These are phyloP conservation scores for Phylloscopus collybita DNA, from an alignment of 2,797 vertebrate species.

Conservation along the genomic window DNA sequence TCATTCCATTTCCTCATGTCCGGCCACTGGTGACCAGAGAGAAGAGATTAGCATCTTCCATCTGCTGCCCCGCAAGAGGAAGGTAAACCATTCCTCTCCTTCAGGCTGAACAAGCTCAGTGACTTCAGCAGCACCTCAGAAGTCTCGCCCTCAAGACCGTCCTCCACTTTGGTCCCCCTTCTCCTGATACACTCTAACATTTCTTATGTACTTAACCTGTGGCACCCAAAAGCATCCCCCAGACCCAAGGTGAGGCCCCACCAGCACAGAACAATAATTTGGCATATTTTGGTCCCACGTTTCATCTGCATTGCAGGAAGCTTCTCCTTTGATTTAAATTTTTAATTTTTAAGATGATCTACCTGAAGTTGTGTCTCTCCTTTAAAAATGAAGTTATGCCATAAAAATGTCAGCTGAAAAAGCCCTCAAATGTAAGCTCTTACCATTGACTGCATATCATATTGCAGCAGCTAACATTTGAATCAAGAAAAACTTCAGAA, in stretches of 20 bases:
- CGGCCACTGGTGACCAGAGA: neutral
- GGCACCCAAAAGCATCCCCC: neutral
- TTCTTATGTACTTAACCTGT: neutral
- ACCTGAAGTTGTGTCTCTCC: neutral
- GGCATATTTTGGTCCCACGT: neutral
- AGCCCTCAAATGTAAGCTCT: neutral
- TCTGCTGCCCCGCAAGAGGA: accelerated
- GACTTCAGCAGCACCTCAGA: neutral
- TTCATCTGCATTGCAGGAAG: neutral
- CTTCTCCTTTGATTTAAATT: neutral
- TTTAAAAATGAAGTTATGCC: neutral
- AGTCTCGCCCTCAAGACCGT: neutral
- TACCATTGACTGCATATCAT: conserved; percentile 22
- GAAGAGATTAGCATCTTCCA: neutral
- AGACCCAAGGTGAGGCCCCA: accelerated
- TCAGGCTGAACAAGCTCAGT: neutral
- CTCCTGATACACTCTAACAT: neutral
- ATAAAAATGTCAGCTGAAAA: neutral
- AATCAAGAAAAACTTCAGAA: conserved; percentile 67
- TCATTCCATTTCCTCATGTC: neutral
- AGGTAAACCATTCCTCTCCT: neutral
- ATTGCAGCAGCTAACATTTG: conserved; percentile 55
- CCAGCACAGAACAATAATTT: neutral
- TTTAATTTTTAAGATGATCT: neutral
- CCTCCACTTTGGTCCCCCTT: neutral